These are phyloP conservation scores for Gila robusta DNA, from an alignment of 2,797 vertebrate species.

Conservation along the genomic window DNA sequence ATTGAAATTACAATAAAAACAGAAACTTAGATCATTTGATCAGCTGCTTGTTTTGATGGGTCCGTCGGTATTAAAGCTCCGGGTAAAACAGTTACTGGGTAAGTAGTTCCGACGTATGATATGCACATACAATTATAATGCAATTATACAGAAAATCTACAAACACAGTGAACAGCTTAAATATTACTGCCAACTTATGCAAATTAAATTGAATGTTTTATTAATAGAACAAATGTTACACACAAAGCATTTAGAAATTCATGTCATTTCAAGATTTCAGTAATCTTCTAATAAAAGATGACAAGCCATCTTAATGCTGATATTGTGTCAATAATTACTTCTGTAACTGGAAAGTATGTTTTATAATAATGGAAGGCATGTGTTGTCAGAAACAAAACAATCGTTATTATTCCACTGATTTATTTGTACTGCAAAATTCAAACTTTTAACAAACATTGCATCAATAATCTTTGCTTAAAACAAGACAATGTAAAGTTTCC, in stretches of 20 bases:
- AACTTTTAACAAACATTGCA: not conserved
- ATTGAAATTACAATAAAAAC: not conserved
- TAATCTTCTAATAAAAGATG: not conserved
- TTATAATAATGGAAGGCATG: not conserved
- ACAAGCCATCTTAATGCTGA: not conserved
- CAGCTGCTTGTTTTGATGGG: conserved; percentile 27
- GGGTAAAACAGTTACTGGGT: conserved; percentile 6
- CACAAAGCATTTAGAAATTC: not conserved
- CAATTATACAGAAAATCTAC: not conserved
- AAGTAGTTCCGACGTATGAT: conserved; percentile 43
- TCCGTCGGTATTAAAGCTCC: conserved; percentile 37
- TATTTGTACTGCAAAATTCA: not conserved
- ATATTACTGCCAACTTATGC: not conserved
- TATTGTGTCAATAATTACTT: not conserved
- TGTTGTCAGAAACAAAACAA: not conserved
- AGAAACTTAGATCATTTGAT: not conserved
- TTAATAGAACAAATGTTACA: not conserved
- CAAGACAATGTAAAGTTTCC: not conserved
- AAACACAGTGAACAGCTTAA: not conserved
- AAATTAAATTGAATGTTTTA: not conserved
- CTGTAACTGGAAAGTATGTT: not conserved
- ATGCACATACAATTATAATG: too few relatives aligned
- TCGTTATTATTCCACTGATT: not conserved
- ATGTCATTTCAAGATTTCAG: not conserved
- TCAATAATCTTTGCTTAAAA: not conserved